Evolutionary conservation across 2,113 vertebrate species (phyloP), one percentile per base, ranked within the genome.

Genomic region (Petrocephalus microphthalmus): DNA sequence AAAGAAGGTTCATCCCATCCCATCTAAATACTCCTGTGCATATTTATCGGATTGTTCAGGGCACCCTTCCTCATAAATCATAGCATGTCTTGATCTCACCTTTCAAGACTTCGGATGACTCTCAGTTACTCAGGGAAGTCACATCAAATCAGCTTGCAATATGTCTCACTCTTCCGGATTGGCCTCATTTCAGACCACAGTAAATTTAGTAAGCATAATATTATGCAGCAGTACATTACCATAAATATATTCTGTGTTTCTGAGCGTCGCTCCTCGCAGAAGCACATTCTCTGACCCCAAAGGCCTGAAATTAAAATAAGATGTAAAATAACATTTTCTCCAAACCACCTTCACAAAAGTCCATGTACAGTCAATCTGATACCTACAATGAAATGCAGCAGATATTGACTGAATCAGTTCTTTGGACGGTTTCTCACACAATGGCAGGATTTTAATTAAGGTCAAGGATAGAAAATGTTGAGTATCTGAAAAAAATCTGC

Each of bases 281-380:
- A 99, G 96, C 92, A 99, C 88, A 94, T 99, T 99, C 92, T 99
- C 98, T 0, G 98, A 97, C 91, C 97, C 98, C 87, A 99, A 92
- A 0, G 98, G 97, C 94, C 98, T 99, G 92, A 17, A 84, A 60
- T 60, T 22, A 47, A 42, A 86, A 84, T 45, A 84, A 29, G 60
- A 67, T 67, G n/a, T 25, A 64, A 64, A 25, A 83, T 13, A 83
- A 56, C 13, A 13, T 56, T 52, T 85, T 71, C 22, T 13, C 29
- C 19, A 2, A n/a, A 83, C 22, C 45, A 83, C 37, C 81, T 83
- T 83, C n/a, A 67, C 25, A 29, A 13, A 67, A 13, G 60, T 29
- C 60, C 60, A 29, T 64, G n/a, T 67, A 67, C 60, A 67, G 60
- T n/a, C 29, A 1, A 51, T 84, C 20, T 25, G 45, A 5, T n/a